A percentile compares a stretch with the other conserved stretches of the same genome.
Evolutionary conservation across 2,797 vertebrate species (phyloP).

Genomic region (Streptopelia turtur): DNA sequence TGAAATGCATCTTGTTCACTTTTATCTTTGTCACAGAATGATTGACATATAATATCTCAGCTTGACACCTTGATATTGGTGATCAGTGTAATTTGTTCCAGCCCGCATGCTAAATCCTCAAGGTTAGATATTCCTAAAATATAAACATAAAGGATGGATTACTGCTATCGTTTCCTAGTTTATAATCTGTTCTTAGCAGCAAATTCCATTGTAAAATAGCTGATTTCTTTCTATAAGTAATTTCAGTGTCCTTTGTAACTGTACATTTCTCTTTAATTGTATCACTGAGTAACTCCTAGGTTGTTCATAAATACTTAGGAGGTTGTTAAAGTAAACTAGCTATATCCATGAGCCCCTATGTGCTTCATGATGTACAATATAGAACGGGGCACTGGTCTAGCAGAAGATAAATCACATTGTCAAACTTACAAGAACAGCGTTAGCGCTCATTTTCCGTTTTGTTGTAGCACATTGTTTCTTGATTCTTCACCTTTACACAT

Average conservation of each 20-base stretch:
- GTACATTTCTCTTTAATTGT: neutral
- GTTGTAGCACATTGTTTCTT: neutral
- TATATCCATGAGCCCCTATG: neutral
- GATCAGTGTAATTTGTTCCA: conserved; percentile 65
- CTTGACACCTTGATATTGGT: conserved; percentile 62
- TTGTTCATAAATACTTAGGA: neutral
- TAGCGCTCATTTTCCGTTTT: neutral
- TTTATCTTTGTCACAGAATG: conserved; percentile 56
- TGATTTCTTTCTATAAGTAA: neutral
- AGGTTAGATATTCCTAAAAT: conserved; percentile 53
- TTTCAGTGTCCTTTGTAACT: neutral
- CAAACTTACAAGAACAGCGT: neutral
- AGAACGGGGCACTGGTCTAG: neutral
- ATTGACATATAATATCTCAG: conserved; percentile 61
- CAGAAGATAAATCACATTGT: neutral
- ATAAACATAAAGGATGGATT: conserved; percentile 41
- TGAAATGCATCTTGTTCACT: conserved; percentile 46
- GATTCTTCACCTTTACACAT: conserved; percentile 4
- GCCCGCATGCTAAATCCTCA: conserved; percentile 39
- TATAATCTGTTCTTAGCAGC: neutral
- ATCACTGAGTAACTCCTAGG: neutral
- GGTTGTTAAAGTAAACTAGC: neutral
- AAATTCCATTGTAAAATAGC: neutral
- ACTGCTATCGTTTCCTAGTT: neutral
- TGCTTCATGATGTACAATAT: neutral